Percentiles rank a stretch among this genome's conserved stretches.
phyloP scores from a whole-genome alignment of 2,888 invertebrate species.

The Mythimna loreyi region DNA sequence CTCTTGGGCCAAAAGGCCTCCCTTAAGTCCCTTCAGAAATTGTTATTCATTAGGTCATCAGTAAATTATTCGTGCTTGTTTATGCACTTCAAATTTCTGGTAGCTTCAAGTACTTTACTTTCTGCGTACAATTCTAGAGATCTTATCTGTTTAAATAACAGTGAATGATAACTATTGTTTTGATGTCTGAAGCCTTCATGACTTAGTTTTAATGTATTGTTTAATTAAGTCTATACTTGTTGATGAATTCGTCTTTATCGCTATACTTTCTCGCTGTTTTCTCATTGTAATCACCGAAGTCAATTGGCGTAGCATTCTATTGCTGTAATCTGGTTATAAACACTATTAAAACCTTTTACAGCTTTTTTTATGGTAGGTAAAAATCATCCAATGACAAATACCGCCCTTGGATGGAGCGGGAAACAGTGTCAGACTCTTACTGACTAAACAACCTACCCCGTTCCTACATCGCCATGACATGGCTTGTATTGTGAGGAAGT shows the following conservation, averaged over 20 bases:
- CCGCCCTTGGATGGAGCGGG: too few species aligned
- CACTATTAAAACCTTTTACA: not conserved
- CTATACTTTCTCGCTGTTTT: slow-evolving; percentile 9
- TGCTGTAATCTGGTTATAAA: slow-evolving; percentile 10
- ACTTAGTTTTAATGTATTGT: slow-evolving; percentile 6
- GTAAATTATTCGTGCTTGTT: not conserved
- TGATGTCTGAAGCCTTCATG: slow-evolving; percentile 16
- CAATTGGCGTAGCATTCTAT: slow-evolving; percentile 10
- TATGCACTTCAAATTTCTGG: not conserved
- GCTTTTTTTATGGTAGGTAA: too few species aligned
- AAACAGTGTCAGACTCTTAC: too few species aligned
- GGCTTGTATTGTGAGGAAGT: too few species aligned
- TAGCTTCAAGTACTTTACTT: slow-evolving; percentile 6
- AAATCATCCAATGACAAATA: too few species aligned
- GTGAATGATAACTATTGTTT: slow-evolving; percentile 23
- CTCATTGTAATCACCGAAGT: slow-evolving; percentile 11
- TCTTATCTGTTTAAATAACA: slow-evolving; percentile 34
- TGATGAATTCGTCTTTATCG: slow-evolving; percentile 14
- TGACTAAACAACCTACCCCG: too few species aligned
- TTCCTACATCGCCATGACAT: too few species aligned
- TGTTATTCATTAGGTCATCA: not conserved
- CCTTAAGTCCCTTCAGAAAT: too few species aligned
- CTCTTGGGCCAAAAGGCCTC: too few species aligned
- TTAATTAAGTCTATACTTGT: slow-evolving; percentile 3
- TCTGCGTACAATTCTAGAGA: slow-evolving; percentile 25